A percentile compares a stretch with the other conserved stretches of the same genome.
These are phyloP conservation scores for Drosophila nigricruria DNA, from an alignment of 2,888 invertebrate species.

Conservation along the genomic window DNA sequence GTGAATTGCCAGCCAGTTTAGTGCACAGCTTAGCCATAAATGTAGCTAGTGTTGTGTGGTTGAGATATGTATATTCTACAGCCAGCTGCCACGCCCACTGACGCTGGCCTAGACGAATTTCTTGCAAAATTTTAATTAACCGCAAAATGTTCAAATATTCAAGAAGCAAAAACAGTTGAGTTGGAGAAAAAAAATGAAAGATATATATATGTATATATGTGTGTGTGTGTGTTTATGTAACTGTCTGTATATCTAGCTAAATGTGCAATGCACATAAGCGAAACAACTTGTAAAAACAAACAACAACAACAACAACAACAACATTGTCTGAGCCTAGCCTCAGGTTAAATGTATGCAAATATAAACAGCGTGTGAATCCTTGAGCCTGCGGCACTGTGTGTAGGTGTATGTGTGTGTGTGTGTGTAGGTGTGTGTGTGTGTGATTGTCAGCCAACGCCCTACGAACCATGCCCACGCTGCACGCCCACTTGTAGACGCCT, in stretches of 20 bases:
- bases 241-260: conserved; percentile 10
- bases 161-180: conserved; percentile 37
- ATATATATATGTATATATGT: neutral
- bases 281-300: conserved; percentile 69
- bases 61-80: conserved; percentile 9
- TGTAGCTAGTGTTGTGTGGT: conserved; percentile 12
- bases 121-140: conserved; percentile 72
- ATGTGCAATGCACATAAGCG: conserved; percentile 47
- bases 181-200: neutral
- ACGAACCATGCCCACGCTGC: conserved; percentile 15
- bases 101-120: conserved; percentile 13
- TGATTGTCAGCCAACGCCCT: conserved; percentile 2
- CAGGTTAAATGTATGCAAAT: conserved; percentile 78
- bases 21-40: neutral
- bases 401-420: neutral
- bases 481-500: conserved; percentile 56
- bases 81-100: neutral
- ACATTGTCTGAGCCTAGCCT: conserved; percentile 55
- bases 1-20: neutral
- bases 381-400: conserved; percentile 11
- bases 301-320: conserved; percentile 31
- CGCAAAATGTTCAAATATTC: conserved; percentile 62
- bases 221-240: conserved; percentile 9
- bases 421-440: conserved; percentile 1
- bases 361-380: conserved; percentile 73